Conservation (phyloP, 2,888 invertebrate genomes). For the Leucophenga maculata region DNA sequence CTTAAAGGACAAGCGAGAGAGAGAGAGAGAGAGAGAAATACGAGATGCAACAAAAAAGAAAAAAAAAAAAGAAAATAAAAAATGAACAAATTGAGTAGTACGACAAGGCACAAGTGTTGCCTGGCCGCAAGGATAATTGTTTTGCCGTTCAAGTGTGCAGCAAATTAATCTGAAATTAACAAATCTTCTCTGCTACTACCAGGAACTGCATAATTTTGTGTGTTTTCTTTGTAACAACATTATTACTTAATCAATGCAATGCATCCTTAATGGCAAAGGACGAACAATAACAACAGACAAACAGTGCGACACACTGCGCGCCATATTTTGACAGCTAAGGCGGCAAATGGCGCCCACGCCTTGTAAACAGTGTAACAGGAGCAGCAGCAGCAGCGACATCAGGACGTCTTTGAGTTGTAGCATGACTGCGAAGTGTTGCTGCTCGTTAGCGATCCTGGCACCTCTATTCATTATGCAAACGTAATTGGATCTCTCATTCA, state of each 20-base stretch:
- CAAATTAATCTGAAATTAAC: constrained; percentile 8
- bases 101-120: constrained; percentile 9
- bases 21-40: background rate
- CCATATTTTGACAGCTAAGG: constrained; percentile 26
- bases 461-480: background rate
- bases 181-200: background rate
- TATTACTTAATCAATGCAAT: constrained; percentile 5
- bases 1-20: no score
- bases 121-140: constrained; percentile 3
- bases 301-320: background rate
- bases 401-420: background rate
- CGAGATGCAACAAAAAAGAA: no score
- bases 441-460: constrained; percentile 5
- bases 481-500: constrained; percentile 1
- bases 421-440: background rate
- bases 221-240: background rate
- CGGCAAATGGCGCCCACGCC: constrained; percentile 26
- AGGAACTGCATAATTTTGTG: background rate
- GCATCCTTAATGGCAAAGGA: background rate
- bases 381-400: background rate
- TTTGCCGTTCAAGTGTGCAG: background rate
- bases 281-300: no score
- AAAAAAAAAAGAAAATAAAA: no score
- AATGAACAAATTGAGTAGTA: constrained; percentile 9
- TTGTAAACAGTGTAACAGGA: constrained; percentile 32